Conservation (phyloP, 1,140 invertebrate genomes). For the Camponotus pennsylvanicus region DNA sequence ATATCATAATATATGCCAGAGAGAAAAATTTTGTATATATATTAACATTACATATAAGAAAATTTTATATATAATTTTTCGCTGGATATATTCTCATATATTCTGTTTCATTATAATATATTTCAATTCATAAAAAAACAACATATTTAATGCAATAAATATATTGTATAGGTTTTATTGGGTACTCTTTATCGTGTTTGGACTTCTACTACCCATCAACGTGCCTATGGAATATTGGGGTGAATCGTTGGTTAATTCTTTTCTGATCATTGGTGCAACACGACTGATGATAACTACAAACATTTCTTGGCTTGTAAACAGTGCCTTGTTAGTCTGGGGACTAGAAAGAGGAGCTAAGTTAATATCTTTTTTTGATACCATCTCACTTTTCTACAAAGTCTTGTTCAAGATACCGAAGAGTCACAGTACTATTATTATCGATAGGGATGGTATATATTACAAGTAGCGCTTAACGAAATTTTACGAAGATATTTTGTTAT, state of each 20-base stretch:
- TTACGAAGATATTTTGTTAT: neutral
- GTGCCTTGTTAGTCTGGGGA: slow-evolving; percentile 90
- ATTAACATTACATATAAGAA: too few species aligned
- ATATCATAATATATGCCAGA: too few species aligned
- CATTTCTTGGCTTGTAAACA: slow-evolving; percentile 90
- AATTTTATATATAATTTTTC: too few species aligned
- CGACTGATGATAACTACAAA: slow-evolving; percentile 88
- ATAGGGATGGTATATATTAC: slow-evolving; percentile 72
- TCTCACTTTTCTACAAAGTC: slow-evolving; percentile 76
- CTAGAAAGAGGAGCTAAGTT: slow-evolving; percentile 90
- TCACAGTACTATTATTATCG: slow-evolving; percentile 80
- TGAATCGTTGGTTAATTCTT: slow-evolving; percentile 87
- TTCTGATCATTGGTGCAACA: slow-evolving; percentile 90
- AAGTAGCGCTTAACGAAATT: neutral
- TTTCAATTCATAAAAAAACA: neutral
- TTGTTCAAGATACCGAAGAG: slow-evolving; percentile 80
- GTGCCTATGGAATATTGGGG: slow-evolving; percentile 91
- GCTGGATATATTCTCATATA: too few species aligned
- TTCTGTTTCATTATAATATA: slow-evolving; percentile 6
- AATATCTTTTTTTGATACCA: slow-evolving; percentile 82
- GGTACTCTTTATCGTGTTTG: slow-evolving; percentile 89
- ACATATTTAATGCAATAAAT: neutral
- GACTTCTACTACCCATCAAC: slow-evolving; percentile 91
- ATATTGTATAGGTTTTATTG: slow-evolving; percentile 89
- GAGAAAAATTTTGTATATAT: too few species aligned